Evolutionary conservation across 2,113 vertebrate species (phyloP).

Genomic region (Cynoglossus semilaevis): DNA sequence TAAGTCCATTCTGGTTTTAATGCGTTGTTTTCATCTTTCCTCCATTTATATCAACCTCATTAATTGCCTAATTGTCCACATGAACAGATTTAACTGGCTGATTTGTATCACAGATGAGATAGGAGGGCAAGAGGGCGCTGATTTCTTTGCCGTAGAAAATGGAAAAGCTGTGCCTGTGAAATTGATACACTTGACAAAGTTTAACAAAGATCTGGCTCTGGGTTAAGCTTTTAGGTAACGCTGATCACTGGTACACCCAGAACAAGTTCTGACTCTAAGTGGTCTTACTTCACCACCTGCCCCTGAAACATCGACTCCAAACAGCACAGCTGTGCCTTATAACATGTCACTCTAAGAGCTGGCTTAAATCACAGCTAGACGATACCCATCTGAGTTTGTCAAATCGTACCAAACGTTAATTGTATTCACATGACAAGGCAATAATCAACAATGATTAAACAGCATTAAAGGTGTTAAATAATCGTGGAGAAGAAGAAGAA

Average conservation of each 20-base stretch:
- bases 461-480: conserved; percentile 47
- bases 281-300: conserved; percentile 13
- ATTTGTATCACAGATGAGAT: no score
- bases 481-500: conserved; percentile 13
- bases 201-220: no score
- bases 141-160: no score
- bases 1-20: no score
- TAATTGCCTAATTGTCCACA: background rate
- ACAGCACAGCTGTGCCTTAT: conserved; percentile 26
- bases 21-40: no score
- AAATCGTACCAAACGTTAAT: conserved; percentile 61
- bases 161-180: no score
- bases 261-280: background rate
- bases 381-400: conserved; percentile 41
- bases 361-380: conserved; percentile 62
- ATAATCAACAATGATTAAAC: conserved; percentile 13
- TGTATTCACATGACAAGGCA: conserved; percentile 72
- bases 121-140: no score
- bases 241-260: background rate
- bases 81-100: no score
- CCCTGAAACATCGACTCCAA: conserved; percentile 21
- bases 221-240: background rate
- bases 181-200: no score
- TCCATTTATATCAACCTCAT: no score
- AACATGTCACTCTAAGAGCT: conserved; percentile 71